phyloP scores from a whole-genome alignment of 2,113 vertebrate genomes.

The Microcebus lehilahytsara region DNA sequence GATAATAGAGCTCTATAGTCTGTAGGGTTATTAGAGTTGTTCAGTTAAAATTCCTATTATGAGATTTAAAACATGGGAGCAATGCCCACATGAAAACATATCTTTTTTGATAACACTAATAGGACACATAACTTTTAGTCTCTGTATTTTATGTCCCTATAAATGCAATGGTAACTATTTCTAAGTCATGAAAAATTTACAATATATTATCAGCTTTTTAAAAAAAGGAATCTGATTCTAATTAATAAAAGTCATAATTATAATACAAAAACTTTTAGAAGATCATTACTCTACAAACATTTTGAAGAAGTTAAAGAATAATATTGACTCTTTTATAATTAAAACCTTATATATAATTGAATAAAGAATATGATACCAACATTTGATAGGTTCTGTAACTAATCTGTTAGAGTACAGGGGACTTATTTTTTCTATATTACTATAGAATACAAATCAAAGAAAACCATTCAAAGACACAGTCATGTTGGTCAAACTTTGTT shows the following conservation, averaged over 20 bases:
- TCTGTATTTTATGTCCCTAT: not conserved
- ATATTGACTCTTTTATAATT: not conserved
- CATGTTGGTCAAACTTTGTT: not conserved
- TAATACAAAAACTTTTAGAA: not conserved
- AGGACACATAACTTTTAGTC: not conserved
- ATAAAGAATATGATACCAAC: not conserved
- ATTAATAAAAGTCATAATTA: not conserved
- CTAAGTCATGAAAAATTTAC: not conserved
- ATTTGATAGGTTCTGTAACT: not conserved
- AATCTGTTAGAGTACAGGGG: not conserved
- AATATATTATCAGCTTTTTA: not conserved
- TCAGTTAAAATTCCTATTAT: not conserved
- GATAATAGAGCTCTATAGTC: not conserved
- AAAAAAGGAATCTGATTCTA: not conserved
- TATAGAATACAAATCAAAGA: not conserved
- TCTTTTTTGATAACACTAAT: not conserved
- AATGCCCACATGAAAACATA: not conserved
- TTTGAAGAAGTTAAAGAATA: not conserved
- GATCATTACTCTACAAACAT: not conserved
- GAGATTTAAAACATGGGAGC: not conserved
- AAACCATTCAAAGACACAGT: not conserved
- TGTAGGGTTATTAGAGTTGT: not conserved
- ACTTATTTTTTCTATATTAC: not conserved
- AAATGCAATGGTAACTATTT: not conserved
- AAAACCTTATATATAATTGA: not conserved